Percentiles rank a stretch among this genome's conserved stretches.
Conservation (phyloP, 2,113 vertebrate species). For the Oryzias woworae region DNA sequence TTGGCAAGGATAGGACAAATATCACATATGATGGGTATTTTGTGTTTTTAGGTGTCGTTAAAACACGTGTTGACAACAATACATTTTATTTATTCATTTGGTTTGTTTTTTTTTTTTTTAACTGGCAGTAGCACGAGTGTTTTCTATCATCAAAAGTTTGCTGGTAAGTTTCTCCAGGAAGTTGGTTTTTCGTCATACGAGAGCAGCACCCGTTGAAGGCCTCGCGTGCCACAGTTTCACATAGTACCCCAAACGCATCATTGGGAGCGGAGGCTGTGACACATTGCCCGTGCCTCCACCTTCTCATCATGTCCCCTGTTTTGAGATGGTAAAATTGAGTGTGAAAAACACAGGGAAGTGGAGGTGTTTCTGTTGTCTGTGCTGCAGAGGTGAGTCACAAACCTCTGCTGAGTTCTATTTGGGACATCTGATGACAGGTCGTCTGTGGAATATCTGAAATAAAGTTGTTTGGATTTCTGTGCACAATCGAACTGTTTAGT, state of each 20-base stretch:
- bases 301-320: conserved; percentile 31
- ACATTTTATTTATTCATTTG: no score
- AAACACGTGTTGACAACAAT: no score
- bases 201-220: conserved; percentile 49
- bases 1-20: conserved; percentile 2
- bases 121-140: no score
- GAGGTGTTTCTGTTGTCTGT: conserved; percentile 20
- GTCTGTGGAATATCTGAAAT: conserved; percentile 38
- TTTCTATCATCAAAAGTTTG: conserved; percentile 17
- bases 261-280: conserved; percentile 33
- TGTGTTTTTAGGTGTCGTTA: no score
- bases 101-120: no score
- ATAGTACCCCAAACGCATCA: conserved; percentile 58
- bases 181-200: conserved; percentile 29
- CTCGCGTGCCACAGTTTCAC: conserved; percentile 47
- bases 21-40: no score
- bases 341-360: conserved; percentile 35
- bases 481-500: background rate
- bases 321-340: conserved; percentile 49
- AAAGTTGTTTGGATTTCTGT: background rate
- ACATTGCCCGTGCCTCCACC: conserved; percentile 8
- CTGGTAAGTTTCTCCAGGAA: conserved; percentile 40
- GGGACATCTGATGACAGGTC: conserved; percentile 18
- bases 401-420: conserved; percentile 20
- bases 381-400: conserved; percentile 62